A percentile compares a stretch with the other conserved stretches of the same genome.
phyloP scores from a whole-genome alignment of 1,140 invertebrate species.

The Heliothis virescens region DNA sequence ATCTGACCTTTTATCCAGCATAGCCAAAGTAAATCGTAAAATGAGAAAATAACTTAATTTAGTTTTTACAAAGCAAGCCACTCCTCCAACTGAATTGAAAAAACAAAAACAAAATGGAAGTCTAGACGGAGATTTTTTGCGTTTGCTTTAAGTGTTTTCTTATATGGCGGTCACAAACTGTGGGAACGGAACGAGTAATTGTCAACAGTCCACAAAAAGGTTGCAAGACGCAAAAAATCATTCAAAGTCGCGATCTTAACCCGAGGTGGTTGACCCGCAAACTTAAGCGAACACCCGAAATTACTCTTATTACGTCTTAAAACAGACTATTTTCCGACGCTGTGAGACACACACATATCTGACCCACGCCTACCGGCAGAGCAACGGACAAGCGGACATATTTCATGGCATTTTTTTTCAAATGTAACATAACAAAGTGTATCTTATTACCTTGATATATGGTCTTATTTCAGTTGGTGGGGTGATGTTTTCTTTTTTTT shows the following conservation, averaged over 20 bases:
- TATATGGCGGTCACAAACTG: conserved; percentile 51
- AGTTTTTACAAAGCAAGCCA: neutral
- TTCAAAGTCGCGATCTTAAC: conserved; percentile 65
- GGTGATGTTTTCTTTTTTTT: conserved; percentile 40
- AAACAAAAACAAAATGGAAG: conserved; percentile 33
- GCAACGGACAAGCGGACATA: conserved; percentile 78
- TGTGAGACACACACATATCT: conserved; percentile 59
- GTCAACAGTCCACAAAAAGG: conserved; percentile 60
- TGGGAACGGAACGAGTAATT: conserved; percentile 64
- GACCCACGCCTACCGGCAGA: conserved; percentile 80
- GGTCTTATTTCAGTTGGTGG: conserved; percentile 49
- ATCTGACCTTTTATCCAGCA: too few relatives aligned
- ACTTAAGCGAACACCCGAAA: conserved; percentile 39
- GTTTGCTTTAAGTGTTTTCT: conserved; percentile 33
- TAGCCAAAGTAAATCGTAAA: neutral
- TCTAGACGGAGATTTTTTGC: conserved; percentile 44
- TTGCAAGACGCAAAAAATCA: conserved; percentile 60
- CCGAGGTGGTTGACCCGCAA: conserved; percentile 71
- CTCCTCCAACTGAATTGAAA: neutral
- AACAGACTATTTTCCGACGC: conserved; percentile 66
- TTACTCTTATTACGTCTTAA: conserved; percentile 60
- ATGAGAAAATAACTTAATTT: neutral
- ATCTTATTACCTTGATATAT: conserved; percentile 53
- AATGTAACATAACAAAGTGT: conserved; percentile 52
- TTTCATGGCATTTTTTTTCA: conserved; percentile 71